phyloP scores from a whole-genome alignment of 2,113 vertebrate species.

The Ophthalmolycus amberensis region DNA sequence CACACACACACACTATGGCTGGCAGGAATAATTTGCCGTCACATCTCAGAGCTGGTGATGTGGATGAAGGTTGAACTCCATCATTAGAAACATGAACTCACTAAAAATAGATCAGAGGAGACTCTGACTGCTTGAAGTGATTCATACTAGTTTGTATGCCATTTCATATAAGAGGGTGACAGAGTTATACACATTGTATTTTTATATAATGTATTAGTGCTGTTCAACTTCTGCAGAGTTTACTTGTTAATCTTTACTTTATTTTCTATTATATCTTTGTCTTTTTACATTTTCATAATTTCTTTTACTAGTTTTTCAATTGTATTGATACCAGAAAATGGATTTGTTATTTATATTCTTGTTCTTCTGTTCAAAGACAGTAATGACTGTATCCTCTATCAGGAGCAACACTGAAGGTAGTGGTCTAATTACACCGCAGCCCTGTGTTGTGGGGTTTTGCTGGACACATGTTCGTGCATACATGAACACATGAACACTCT shows the following conservation, averaged over 20 bases:
- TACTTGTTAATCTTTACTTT: not conserved
- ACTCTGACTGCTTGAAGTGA: not conserved
- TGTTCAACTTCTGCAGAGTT: not conserved
- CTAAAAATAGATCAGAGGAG: conserved; percentile 9
- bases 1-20: conserved; percentile 31
- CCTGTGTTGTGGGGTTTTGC: too few species aligned
- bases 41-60: conserved; percentile 3
- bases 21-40: conserved; percentile 3
- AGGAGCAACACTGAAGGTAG: too few species aligned
- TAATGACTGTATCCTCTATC: too few species aligned
- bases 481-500: too few species aligned
- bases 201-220: not conserved
- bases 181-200: not conserved
- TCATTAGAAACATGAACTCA: conserved; percentile 21
- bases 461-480: too few species aligned
- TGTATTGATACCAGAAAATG: not conserved
- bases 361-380: not conserved
- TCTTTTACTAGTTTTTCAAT: not conserved
- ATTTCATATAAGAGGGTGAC: not conserved
- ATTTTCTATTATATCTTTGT: not conserved
- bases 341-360: not conserved
- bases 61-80: conserved; percentile 7
- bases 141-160: not conserved
- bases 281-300: too few species aligned
- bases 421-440: too few species aligned